Base-by-base conservation (phyloP, 2,888 invertebrate species). In the Tillus elongatus region DNA sequence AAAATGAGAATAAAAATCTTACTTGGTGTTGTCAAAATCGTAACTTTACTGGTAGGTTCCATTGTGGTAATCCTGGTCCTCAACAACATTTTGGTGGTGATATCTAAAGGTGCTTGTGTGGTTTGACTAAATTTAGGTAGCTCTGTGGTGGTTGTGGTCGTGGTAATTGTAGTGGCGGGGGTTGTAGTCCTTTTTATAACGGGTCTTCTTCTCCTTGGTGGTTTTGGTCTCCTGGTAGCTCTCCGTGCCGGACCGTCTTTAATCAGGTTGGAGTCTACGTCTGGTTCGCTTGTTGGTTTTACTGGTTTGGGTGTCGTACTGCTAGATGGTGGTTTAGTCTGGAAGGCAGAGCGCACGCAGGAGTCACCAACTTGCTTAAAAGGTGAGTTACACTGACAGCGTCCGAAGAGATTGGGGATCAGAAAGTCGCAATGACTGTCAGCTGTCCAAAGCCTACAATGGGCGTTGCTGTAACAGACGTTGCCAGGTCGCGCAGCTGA, bases 381-480 rank as follows among this genome's bases (percentile, higher is more conserved):
- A 27, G 77, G 77, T 6, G 76, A 63, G 49, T 81, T 79, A 60
- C 91, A 91, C 42, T 83, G 79, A 56, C 91, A 92, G 55, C 87
- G 76, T 32, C 91, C 91, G 58, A 90, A 89, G 8, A 91, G 74
- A 61, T 89, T 86, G 15, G 88, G 87, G 49, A 92, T 88, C 35
- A 89, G 74, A 61, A 86, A 91, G 63, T 89, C 88, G 56, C 91
- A 92, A 56, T 87, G 84, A 45, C 86, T 86, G 57, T 84, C 79
- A 43, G 73, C 74, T 52, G 86, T 85, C 75, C 82, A 86, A 55
- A 90, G 73, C 42, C 80, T 78, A 61, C 91, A 92, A 62, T 91
- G 91, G 42, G 83, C 82, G 61, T 90, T 85, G 57, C 85, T 88
- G 67, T 90, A 88, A 63, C 91, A 92, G 26, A 89, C 85, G 51